These are phyloP conservation scores for Leistus spinibarbis DNA, from an alignment of 2,888 invertebrate species.

Conservation along the genomic window DNA sequence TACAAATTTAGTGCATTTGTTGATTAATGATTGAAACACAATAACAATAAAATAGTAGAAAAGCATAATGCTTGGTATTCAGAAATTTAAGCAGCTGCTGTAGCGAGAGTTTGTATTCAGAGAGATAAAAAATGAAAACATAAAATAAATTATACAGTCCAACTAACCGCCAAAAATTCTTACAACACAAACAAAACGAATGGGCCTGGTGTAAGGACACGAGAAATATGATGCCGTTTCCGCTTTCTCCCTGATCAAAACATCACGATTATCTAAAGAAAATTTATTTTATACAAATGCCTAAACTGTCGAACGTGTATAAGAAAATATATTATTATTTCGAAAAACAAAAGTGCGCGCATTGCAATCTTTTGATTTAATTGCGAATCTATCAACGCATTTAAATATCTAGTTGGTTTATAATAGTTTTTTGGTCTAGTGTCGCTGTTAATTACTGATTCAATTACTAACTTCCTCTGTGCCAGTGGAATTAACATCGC, in stretches of 20 bases:
- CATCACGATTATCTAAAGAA: too few species aligned
- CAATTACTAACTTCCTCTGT: neutral
- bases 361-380: too few species aligned
- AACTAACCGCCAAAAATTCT: neutral
- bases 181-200: neutral
- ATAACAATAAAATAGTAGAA: neutral
- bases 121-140: neutral
- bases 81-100: neutral
- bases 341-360: too few species aligned
- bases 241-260: neutral
- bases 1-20: too few species aligned
- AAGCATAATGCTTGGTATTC: neutral
- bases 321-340: too few species aligned
- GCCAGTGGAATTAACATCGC: neutral
- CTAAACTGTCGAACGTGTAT: too few species aligned
- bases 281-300: too few species aligned
- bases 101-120: neutral
- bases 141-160: neutral
- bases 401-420: neutral
- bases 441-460: neutral
- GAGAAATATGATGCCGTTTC: neutral
- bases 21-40: neutral
- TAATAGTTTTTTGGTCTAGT: neutral
- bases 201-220: neutral
- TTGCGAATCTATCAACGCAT: neutral